These are phyloP conservation scores for Eumerus sabulonum DNA, from an alignment of 2,888 invertebrate species.

Conservation along the genomic window DNA sequence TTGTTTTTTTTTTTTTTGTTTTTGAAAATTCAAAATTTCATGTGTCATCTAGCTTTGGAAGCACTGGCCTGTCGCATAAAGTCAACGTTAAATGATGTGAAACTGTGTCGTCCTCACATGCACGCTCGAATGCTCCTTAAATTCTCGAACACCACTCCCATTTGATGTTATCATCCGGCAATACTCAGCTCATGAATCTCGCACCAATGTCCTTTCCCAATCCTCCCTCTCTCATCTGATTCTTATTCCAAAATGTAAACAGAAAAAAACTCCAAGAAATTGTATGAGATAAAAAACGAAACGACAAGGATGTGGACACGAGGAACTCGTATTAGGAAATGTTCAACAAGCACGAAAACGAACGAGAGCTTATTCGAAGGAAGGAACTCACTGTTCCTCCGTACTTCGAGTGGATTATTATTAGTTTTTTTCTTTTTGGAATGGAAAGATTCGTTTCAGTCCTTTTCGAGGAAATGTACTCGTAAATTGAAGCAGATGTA, in stretches of 20 bases:
- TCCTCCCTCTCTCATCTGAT: neutral
- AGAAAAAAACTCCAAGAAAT: conserved; percentile 9
- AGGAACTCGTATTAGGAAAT: conserved; percentile 51
- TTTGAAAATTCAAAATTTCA: neutral
- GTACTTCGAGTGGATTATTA: conserved; percentile 30
- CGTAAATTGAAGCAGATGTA: conserved; percentile 36
- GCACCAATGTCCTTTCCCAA: conserved; percentile 28
- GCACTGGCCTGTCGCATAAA: neutral
- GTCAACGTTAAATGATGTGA: conserved; percentile 47
- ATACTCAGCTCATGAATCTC: conserved; percentile 49
- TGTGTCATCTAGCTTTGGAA: conserved; percentile 1
- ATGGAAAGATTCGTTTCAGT: conserved; percentile 2
- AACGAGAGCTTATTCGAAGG: conserved; percentile 9
- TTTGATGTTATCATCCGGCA: conserved; percentile 52
- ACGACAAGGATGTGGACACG: conserved; percentile 29
- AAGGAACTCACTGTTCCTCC: conserved; percentile 16
- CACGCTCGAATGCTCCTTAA: neutral
- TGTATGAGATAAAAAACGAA: conserved; percentile 12
- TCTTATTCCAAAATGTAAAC: conserved; percentile 24
- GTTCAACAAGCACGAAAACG: conserved; percentile 48
- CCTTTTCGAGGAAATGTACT: neutral
- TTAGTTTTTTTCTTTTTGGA: too few relatives aligned
- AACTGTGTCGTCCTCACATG: conserved; percentile 48
- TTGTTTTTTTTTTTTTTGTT: too few relatives aligned
- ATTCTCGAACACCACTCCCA: conserved; percentile 50